Evolutionary conservation across 2,797 vertebrate species (phyloP).

Genomic region (Sternarchorhynchus goeldii): DNA sequence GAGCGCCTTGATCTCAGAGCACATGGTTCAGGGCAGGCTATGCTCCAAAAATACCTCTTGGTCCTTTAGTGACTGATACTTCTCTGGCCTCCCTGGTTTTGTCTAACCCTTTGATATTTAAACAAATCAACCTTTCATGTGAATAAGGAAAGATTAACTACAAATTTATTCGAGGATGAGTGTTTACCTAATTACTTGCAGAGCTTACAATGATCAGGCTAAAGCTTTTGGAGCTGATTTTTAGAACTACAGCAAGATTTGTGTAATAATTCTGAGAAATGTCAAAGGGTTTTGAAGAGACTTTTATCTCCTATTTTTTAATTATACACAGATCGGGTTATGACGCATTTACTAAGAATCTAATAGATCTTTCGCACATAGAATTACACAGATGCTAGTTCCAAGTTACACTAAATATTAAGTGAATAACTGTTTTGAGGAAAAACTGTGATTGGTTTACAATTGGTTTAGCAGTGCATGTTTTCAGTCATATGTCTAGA

Average conservation of each 20-base stretch:
- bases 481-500: not conserved
- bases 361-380: too few species aligned
- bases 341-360: too few species aligned
- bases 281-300: not conserved
- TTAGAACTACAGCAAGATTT: slow-evolving; percentile 24
- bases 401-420: too few species aligned
- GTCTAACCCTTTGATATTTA: slow-evolving; percentile 67
- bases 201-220: slow-evolving; percentile 60
- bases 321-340: too few species aligned
- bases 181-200: slow-evolving; percentile 66
- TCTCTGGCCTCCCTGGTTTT: slow-evolving; percentile 51
- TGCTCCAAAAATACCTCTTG: slow-evolving; percentile 49
- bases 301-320: not conserved
- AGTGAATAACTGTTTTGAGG: too few species aligned
- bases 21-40: slow-evolving; percentile 54
- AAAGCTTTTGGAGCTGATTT: slow-evolving; percentile 35
- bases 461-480: too few species aligned
- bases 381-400: too few species aligned
- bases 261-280: slow-evolving; percentile 4
- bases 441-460: too few species aligned
- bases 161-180: slow-evolving; percentile 63
- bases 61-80: slow-evolving; percentile 47
- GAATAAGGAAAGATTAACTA: slow-evolving; percentile 67
- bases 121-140: slow-evolving; percentile 64
- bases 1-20: slow-evolving; percentile 65